phyloP scores from a whole-genome alignment of 2,113 vertebrate genomes.

The Australoheros scitulus region DNA sequence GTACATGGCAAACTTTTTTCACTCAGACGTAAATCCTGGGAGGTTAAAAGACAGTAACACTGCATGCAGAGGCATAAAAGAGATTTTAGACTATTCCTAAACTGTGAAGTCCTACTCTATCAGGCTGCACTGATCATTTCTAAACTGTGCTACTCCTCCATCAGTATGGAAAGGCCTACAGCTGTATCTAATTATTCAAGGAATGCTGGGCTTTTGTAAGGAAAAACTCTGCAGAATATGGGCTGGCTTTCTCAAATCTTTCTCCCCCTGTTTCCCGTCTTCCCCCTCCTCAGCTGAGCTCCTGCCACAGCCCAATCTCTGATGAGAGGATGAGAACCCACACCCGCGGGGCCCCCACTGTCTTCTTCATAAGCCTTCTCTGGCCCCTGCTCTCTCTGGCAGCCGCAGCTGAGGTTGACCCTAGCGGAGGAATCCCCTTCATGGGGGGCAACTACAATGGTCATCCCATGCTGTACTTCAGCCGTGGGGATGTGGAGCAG shows the following conservation, averaged over 20 bases:
- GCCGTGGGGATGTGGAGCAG: constrained; percentile 82
- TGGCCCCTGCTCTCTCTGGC: constrained; percentile 78
- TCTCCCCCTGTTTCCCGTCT: constrained; percentile 25
- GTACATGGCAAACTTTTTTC: constrained; percentile 14
- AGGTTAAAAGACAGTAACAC: neutral
- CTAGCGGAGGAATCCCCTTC: constrained; percentile 85
- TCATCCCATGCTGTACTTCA: constrained; percentile 97
- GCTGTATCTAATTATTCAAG: constrained; percentile 77
- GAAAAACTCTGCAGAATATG: constrained; percentile 54
- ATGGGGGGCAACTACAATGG: constrained; percentile 92
- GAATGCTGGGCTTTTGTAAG: constrained; percentile 70
- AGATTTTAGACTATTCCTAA: neutral
- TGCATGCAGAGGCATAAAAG: neutral
- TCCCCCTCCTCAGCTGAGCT: constrained; percentile 70
- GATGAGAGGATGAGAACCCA: constrained; percentile 96
- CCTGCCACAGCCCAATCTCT: constrained; percentile 82
- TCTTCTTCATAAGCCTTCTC: constrained; percentile 92
- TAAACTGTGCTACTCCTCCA: constrained; percentile 22
- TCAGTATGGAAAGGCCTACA: constrained; percentile 64
- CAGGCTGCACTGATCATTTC: neutral
- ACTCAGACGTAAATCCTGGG: neutral
- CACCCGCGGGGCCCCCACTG: constrained; percentile 94
- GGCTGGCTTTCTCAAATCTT: constrained; percentile 52
- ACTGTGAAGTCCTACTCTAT: neutral
- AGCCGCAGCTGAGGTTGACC: constrained; percentile 73